Base-by-base conservation (phyloP, 1,140 invertebrate genomes). In the Philotrypesis tridentata region DNA sequence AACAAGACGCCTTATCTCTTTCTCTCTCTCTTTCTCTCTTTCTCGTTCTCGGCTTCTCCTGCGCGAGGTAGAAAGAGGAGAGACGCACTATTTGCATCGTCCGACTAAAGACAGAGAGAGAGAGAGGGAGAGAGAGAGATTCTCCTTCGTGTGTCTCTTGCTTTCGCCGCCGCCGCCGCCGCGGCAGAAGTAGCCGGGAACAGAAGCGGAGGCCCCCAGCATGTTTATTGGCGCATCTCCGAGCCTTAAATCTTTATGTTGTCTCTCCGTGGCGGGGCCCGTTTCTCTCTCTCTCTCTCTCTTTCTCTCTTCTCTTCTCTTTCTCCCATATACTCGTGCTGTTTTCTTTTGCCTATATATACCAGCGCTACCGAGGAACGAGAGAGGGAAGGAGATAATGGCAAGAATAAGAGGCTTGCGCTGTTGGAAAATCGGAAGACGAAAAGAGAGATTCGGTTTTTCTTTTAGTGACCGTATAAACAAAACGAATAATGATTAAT, bases 171-270 rank as follows among this genome's bases (percentile, higher is more conserved):
- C 83, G 75, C 83, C 79, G 79, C 84, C 74, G 79, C 82, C 77
- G 63, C 84, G 82, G 83, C 85, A 84, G 85, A 88, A 84, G 84
- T 55, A 81, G 86, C 89, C 88, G 84, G 87, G 88, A 90, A 90
- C 89, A 90, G 87, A 90, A 90, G 87, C 89, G 86, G 88, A 89
- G 80, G 86, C 85, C 85, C 87, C 85, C 86, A 88, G 89, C 86
- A 92, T 91, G 91, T 91, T 92, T 92, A 92, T 92, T 91, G 91
- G 90, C 90, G 89, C 90, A 91, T 91, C 90, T 88, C 84, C 79
- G 85, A 90, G 91, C 88, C 89, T 91, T 92, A 92, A 92, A 92
- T 91, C 91, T 92, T 92, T 90, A 89, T 89, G 91, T 91, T 92
- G 90, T 92, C 91, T 91, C 89, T 63, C 25, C 88, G 85, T 87